Percentiles rank a stretch among this genome's conserved stretches.
Evolutionary conservation across 2,797 vertebrate species (phyloP).

Genomic region (Pelochelys cantorii): DNA sequence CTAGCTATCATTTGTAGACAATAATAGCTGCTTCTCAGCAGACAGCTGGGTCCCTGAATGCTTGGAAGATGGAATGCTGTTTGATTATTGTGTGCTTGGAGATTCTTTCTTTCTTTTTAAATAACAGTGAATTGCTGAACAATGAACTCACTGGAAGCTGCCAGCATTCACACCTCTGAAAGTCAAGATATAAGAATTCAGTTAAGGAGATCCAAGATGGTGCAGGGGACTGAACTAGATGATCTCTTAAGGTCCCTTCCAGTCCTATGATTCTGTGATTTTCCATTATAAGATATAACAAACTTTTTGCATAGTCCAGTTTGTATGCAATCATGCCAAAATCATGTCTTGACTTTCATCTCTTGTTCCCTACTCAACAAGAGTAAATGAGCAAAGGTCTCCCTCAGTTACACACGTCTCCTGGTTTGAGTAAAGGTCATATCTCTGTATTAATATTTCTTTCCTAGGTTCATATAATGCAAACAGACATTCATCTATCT

Average conservation of each 20-base stretch:
- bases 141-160: neutral
- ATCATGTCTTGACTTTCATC: accelerated
- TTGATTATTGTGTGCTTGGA: accelerated
- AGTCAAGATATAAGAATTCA: neutral
- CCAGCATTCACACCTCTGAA: neutral
- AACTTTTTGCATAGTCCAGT: neutral
- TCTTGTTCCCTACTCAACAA: neutral
- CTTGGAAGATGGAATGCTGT: accelerated
- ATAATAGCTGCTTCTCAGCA: neutral
- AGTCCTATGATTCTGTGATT: neutral
- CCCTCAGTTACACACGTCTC: neutral
- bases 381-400: neutral
- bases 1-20: neutral
- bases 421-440: conserved; percentile 5
- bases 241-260: too few relatives aligned
- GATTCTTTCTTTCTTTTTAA: accelerated
- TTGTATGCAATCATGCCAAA: neutral
- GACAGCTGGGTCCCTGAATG: neutral
- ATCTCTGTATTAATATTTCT: neutral
- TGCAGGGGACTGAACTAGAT: too few relatives aligned
- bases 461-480: neutral
- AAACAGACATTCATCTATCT: too few relatives aligned
- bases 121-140: neutral
- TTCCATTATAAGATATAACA: neutral
- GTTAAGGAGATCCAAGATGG: neutral